A percentile compares a stretch with the other conserved stretches of the same genome.
Evolutionary conservation across 2,797 vertebrate genomes (phyloP).

Genomic region (Syngnathus rostellatus): DNA sequence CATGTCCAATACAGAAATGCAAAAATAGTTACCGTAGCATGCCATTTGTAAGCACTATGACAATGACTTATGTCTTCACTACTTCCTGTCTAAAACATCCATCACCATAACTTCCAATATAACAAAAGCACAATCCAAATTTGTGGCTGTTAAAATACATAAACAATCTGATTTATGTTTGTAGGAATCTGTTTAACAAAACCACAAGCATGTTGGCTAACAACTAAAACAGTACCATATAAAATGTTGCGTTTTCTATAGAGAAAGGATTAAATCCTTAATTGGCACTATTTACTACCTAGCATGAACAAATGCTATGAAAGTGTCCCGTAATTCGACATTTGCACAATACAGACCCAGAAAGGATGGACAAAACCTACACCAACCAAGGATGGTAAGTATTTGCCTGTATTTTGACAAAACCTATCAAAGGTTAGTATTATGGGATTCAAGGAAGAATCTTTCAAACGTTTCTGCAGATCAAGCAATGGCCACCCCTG

Average conservation of each 20-base stretch:
- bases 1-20: slow-evolving; percentile 7
- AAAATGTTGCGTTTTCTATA: neutral
- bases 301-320: neutral
- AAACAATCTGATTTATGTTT: neutral
- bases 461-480: no score
- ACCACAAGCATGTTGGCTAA: neutral
- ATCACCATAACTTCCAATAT: neutral
- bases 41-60: no score
- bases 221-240: neutral
- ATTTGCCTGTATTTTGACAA: no score
- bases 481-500: neutral
- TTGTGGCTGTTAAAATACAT: neutral
- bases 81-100: slow-evolving; percentile 6
- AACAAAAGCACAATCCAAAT: neutral
- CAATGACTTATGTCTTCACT: no score
- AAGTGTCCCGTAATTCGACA: no score
- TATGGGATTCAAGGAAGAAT: no score
- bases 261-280: neutral
- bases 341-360: no score
- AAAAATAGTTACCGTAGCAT: no score
- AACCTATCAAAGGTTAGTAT: no score
- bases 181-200: neutral
- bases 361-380: no score
- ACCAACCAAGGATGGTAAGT: no score
- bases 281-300: neutral